A percentile compares a stretch with the other conserved stretches of the same genome.
phyloP scores from a whole-genome alignment of 2,797 vertebrate genomes.

The Coendou prehensilis region DNA sequence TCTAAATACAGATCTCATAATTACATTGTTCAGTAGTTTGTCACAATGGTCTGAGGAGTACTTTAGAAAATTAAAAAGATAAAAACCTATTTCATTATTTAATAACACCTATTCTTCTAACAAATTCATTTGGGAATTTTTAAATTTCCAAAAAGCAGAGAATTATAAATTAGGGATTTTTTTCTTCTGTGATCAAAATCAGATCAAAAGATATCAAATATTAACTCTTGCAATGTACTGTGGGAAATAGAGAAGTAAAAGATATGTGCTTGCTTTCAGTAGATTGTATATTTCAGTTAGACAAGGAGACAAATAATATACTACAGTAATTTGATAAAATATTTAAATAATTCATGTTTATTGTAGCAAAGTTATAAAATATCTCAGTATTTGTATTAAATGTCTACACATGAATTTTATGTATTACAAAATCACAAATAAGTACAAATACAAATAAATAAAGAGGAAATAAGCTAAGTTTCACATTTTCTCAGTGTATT shows the following conservation, averaged over 20 bases:
- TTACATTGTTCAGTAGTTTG: slow-evolving; percentile 68
- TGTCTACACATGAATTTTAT: slow-evolving; percentile 23
- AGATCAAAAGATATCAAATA: slow-evolving; percentile 57
- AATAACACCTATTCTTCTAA: slow-evolving; percentile 64
- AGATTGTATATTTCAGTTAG: slow-evolving; percentile 41
- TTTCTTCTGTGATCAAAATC: slow-evolving; percentile 64
- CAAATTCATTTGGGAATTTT: slow-evolving; percentile 2
- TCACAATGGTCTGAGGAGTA: slow-evolving; percentile 58
- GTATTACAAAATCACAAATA: slow-evolving; percentile 42
- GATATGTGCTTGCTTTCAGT: not conserved
- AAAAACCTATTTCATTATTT: slow-evolving; percentile 69
- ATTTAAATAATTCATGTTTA: slow-evolving; percentile 62
- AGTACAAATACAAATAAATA: slow-evolving; percentile 42
- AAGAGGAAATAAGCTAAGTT: not conserved
- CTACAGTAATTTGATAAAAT: not conserved
- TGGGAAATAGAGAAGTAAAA: not conserved
- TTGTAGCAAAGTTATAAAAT: slow-evolving; percentile 32
- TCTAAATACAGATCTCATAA: slow-evolving; percentile 65
- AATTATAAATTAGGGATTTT: slow-evolving; percentile 39
- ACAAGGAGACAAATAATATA: slow-evolving; percentile 29
- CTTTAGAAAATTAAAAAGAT: slow-evolving; percentile 69
- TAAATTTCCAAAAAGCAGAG: not conserved
- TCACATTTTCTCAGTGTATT: not conserved
- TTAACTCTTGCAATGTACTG: not conserved
- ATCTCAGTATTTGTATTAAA: slow-evolving; percentile 46